Base-by-base conservation (phyloP, 2,888 invertebrate genomes). In the Ochlodes sylvanus region DNA sequence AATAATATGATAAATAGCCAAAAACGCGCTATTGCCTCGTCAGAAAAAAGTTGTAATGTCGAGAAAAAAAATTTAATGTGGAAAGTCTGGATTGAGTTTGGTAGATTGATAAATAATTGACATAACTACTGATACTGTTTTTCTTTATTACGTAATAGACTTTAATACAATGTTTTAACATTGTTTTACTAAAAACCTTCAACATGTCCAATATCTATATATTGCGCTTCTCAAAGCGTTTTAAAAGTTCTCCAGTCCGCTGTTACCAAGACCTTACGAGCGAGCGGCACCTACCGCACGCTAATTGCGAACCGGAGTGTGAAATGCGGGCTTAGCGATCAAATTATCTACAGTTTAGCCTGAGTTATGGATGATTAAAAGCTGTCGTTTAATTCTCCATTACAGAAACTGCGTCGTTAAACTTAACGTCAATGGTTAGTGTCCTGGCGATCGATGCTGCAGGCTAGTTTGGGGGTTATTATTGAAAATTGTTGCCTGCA, bases 321-420 rank as follows among this genome's bases (percentile, higher is more conserved):
- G 90, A 90, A 90, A 89, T 90, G 89, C 90, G 89, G 90, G 90
- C 86, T 90, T 88, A 88, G 87, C 86, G 86, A 88, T 88, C 83
- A 90, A 91, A 91, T 91, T 90, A 90, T 90, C 88, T 87, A 86
- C 86, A 88, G 83, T 87, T 88, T 84, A 85, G 83, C 81, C 79
- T 87, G 86, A 90, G 86, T 85, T 82, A 87, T 84, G 78, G 77
- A 76, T 81, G 77, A 83, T 86, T 84, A 82, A 81, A 81, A 77
- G 77, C 75, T 71, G 68, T 71, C 71, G 74, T 76, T 78, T 78
- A 77, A 78, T 74, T 70, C 67, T 69, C 68, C 54, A 61, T 67
- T 61, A 67, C 34, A 38, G 61, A 0, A 55, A 67, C 67, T 67
- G 61, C 52, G 55, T 67, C 67, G 61, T 67, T 67, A 44, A 67